Evolutionary conservation across 2,797 vertebrate species (phyloP), one percentile per base, ranked within the genome.

Genomic region (Muraenolepis orangiensis): DNA sequence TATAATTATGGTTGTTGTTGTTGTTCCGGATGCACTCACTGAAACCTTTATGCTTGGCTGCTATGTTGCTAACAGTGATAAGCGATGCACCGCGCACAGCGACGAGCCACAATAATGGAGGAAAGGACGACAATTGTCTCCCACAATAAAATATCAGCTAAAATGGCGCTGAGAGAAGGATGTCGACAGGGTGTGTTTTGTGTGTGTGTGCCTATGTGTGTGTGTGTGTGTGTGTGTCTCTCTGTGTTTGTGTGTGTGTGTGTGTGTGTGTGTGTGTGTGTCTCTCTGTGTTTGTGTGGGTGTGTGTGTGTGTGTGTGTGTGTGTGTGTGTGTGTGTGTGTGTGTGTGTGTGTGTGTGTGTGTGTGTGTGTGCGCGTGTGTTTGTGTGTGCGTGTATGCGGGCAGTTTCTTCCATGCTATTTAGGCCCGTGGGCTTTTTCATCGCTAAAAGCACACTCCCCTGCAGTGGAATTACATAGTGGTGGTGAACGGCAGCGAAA

Each of bases 391-490:
- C 79, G 83, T 87, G 81, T 86, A 87, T 88, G 90, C 90, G 88
- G 86, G 72, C 84, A 83, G 74, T 87, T 85, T 88, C 86, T 88
- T 90, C 87, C 87, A 86, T 87, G 89, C 84, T 87, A 81, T 86
- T 85, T 83, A 80, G 81, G 85, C 82, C 82, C 75, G 83, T 86
- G 82, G 81, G 86, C 86, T 89, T n/a, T n/a, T n/a, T 86, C 82
- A 80, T 86, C 82, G 83, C 88, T 93, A 91, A 93, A 92, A 92
- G 90, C 90, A 85, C 83, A 84, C 87, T 88, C 83, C 85, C 87
- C 90, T 90, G 90, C 87, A 86, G 87, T 87, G 84, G 85, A 91
- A 91, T 92, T 87, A 90, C 85, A 91, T 84, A 88, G 88, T 76
- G 78, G 80, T 69, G 36, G 83, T 82, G 87, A 90, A n/a, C 38